Evolutionary conservation across 2,113 vertebrate genomes (phyloP), one percentile per base, ranked within the genome.

Genomic region (Paramisgurnus dabryanus): DNA sequence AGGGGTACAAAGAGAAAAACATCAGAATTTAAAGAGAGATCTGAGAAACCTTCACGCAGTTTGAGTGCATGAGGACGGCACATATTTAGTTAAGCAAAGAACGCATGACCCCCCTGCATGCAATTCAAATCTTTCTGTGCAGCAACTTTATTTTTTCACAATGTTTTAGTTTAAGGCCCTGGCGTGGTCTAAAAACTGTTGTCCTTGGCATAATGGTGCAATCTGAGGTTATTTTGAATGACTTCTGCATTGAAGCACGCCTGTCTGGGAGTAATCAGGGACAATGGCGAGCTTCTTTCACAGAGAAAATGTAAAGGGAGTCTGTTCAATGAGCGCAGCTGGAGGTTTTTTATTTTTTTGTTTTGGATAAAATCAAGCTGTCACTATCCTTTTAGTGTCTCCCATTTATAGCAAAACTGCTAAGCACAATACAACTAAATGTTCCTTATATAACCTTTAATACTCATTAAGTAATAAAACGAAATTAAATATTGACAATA

Each of bases 341-440:
- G 82, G 87, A 90, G 22, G 22, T 22, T 22, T 22, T 22, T 22
- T 22, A 22, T 90, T 88, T 86, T 81, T 81, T 69, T 34, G 27
- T 34, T 34, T 82, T 87, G 79, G 84, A 86, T 84, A 41, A 82
- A 84, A 39, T 85, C 75, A 85, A 85, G 67, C 65, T 76, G 76
- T 82, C 86, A 86, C 83, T 83, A 73, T 85, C 73, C 87, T 88
- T 90, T 90, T 88, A 90, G 88, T 88, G 67, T 67, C 77, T 55
- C 66, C 70, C 74, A 80, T 86, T 90, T 82, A 80, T 80, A 83
- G 79, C 61, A 67, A 78, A 76, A 81, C 78, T 78, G 83, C 82
- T 86, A 77, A 84, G 89, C 88, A 82, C 80, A 76, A 50, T 72
- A 87, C 85, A 87, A 87, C 87, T 84, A 22, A 2, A n/a, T 67